Percentiles rank a stretch among this genome's conserved stretches.
phyloP scores from a whole-genome alignment of 2,797 vertebrate species.

The Macropus fuliginosus region DNA sequence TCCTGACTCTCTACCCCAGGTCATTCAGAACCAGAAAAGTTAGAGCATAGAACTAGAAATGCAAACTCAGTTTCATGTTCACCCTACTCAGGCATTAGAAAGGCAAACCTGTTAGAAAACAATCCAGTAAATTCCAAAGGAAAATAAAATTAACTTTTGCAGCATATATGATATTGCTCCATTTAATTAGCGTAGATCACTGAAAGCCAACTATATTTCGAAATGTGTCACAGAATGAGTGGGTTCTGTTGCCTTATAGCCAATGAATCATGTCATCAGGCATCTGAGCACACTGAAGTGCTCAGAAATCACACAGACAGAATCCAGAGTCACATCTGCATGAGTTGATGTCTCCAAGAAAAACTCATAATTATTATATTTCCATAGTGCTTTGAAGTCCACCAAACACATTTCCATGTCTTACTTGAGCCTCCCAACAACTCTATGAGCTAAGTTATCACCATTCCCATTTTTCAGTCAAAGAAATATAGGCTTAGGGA shows the following conservation, averaged over 20 bases:
- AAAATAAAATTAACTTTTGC: conserved; percentile 58
- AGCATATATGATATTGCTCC: conserved; percentile 45
- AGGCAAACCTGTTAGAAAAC: conserved; percentile 56
- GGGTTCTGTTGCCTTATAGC: conserved; percentile 41
- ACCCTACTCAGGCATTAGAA: conserved; percentile 48
- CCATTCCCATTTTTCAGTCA: neutral
- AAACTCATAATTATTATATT: neutral
- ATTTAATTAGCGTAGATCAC: conserved; percentile 61
- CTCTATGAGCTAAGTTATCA: neutral
- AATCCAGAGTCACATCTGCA: conserved; percentile 19
- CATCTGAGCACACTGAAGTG: conserved; percentile 28
- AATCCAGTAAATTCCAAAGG: conserved; percentile 50
- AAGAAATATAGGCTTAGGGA: neutral
- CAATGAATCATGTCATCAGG: conserved; percentile 28
- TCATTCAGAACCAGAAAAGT: neutral
- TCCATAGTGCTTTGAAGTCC: neutral
- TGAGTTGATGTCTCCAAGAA: neutral
- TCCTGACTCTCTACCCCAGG: neutral
- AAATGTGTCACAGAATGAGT: conserved; percentile 43
- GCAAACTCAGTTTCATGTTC: conserved; percentile 59
- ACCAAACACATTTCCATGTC: neutral
- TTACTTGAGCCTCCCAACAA: neutral
- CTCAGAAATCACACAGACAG: neutral
- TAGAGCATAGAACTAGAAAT: conserved; percentile 46
- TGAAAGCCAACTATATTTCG: conserved; percentile 61